Conservation (phyloP, 2,888 invertebrate species). For the Barypeithes pellucidus region DNA sequence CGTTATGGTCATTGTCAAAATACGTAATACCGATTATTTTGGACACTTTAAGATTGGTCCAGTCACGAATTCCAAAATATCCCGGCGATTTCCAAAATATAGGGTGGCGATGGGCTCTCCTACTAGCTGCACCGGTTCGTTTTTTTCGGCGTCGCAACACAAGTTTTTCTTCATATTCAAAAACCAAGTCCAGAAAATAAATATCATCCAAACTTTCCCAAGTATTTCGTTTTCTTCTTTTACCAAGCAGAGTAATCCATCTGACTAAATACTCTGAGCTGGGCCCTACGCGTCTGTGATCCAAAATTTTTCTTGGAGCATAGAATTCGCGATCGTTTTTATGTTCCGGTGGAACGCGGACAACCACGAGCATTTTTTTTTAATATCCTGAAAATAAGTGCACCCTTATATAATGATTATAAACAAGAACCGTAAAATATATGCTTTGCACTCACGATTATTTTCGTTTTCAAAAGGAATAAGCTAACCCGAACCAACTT, state of each 20-base stretch:
- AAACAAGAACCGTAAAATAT: no score
- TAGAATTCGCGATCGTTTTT: constrained; percentile 4
- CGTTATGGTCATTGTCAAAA: neutral
- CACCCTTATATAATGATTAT: no score
- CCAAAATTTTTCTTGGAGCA: constrained; percentile 14
- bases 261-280: constrained; percentile 1
- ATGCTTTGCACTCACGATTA: no score
- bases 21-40: constrained; percentile 3
- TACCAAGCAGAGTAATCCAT: constrained; percentile 10
- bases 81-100: constrained; percentile 31
- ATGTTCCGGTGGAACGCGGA: constrained; percentile 1
- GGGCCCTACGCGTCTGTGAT: neutral
- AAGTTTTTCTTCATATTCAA: constrained; percentile 10
- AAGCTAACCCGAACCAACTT: no score
- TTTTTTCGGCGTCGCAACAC: neutral
- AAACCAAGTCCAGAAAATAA: neutral
- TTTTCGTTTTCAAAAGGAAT: no score
- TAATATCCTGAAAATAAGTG: neutral
- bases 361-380: neutral
- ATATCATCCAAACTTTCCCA: neutral
- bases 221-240: neutral
- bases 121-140: neutral
- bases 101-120: neutral
- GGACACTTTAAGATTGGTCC: constrained; percentile 2
- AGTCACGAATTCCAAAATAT: constrained; percentile 19